phyloP scores from a whole-genome alignment of 2,888 invertebrate species.

The Orthonychiurus folsomi region DNA sequence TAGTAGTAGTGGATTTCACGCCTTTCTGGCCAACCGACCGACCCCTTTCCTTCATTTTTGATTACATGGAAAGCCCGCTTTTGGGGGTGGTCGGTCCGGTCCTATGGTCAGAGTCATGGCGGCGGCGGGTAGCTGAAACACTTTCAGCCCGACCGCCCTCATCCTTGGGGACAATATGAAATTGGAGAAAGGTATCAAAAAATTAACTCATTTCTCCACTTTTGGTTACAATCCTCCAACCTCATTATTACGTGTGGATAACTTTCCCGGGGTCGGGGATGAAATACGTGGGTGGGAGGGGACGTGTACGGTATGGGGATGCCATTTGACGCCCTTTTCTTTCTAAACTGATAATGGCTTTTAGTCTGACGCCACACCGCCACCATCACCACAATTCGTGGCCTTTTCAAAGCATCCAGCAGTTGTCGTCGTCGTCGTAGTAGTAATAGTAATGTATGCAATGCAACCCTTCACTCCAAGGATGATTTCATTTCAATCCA shows the following conservation, averaged over 20 bases:
- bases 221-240: background rate
- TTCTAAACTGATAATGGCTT: background rate
- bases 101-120: too few species aligned
- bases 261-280: too few species aligned
- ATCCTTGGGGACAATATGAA: background rate
- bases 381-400: background rate
- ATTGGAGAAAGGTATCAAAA: background rate
- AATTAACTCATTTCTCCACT: background rate
- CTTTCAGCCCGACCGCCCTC: too few species aligned
- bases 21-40: background rate
- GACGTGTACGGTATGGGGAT: background rate
- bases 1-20: background rate
- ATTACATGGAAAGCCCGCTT: background rate
- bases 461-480: background rate
- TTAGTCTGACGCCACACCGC: background rate
- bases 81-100: too few species aligned
- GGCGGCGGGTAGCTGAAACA: background rate
- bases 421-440: too few species aligned
- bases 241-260: background rate
- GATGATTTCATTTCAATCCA: constrained; percentile 1
- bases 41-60: background rate
- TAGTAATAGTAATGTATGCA: too few species aligned
- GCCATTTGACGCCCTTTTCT: background rate
- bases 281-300: too few species aligned
- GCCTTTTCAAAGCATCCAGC: too few species aligned